A percentile compares a stretch with the other conserved stretches of the same genome.
phyloP scores from a whole-genome alignment of 2,888 invertebrate species.

The Spilosoma lubricipeda region DNA sequence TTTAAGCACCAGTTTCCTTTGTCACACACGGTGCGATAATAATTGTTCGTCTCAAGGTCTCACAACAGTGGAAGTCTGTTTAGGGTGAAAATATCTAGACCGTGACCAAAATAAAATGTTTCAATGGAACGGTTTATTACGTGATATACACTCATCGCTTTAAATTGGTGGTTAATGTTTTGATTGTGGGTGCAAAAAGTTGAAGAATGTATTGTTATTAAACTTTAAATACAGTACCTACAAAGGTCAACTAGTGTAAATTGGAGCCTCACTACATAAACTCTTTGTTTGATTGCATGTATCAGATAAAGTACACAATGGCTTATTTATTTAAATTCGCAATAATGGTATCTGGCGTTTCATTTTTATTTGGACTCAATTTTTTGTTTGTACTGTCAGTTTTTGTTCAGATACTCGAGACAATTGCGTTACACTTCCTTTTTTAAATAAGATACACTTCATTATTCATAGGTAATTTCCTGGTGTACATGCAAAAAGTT shows the following conservation, averaged over 20 bases:
- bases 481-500: constrained; percentile 28
- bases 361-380: constrained; percentile 30
- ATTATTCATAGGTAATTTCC: constrained; percentile 15
- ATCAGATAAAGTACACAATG: constrained; percentile 47
- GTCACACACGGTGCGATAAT: constrained; percentile 61
- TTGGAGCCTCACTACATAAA: constrained; percentile 35
- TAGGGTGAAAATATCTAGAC: constrained; percentile 55
- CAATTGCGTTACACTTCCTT: constrained; percentile 19
- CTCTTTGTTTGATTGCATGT: constrained; percentile 49
- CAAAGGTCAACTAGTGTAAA: constrained; percentile 48
- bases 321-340: constrained; percentile 38
- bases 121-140: constrained; percentile 33
- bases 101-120: constrained; percentile 46
- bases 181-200: constrained; percentile 40
- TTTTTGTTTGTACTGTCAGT: constrained; percentile 3
- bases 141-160: constrained; percentile 31
- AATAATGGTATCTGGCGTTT: constrained; percentile 18
- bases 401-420: constrained; percentile 20
- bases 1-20: constrained; percentile 65
- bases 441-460: constrained; percentile 16
- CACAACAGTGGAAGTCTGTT: constrained; percentile 45
- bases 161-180: constrained; percentile 33
- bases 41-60: constrained; percentile 60
- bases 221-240: constrained; percentile 38
- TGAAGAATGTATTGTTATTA: constrained; percentile 43